Evolutionary conservation across 2,888 invertebrate genomes (phyloP), one percentile per base, ranked within the genome.

Genomic region (Eilema depressum): DNA sequence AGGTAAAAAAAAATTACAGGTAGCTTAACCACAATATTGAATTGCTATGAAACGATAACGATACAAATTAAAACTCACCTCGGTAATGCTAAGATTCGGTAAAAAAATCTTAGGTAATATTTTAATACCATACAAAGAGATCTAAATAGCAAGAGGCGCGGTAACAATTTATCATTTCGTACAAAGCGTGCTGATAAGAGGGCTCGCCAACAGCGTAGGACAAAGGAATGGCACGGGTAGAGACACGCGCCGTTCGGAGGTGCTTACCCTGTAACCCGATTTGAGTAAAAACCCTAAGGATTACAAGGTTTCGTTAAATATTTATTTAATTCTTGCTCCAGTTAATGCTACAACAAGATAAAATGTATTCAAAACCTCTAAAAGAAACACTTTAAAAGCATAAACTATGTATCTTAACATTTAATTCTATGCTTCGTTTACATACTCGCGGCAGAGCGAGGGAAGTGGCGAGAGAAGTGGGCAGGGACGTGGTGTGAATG

Each of bases 281-380:
- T 80, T 73, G 74, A 76, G 89, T 89, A 92, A 91, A 92, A 92
- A 91, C 89, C 87, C 81, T 77, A 80, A 85, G 92, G 91, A 92
- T 92, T 92, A 93, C 87, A 86, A 81, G 85, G 88, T 88, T 86
- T 87, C 85, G 87, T 86, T 89, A 92, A 93, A 93, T 92, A 93
- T 93, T 92, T 91, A 90, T 89, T 86, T 86, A 88, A 89, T 89
- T 91, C 89, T 91, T 88, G 85, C 84, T 83, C 70, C 83, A 80
- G 80, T 81, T 82, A 84, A 82, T 81, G 82, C 74, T 78, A 67
- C 63, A 78, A 71, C 68, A 72, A 79, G 83, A 85, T 85, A 84
- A 85, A 78, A 75, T 53, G 74, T 69, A 74, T 63, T 77, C 75
- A 74, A 83, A 82, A 74, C 81, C 74, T 68, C 73, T 75, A 72